These are phyloP conservation scores for Pristionchus maxplancki DNA, from an alignment of 2,888 invertebrate genomes.

Conservation along the genomic window DNA sequence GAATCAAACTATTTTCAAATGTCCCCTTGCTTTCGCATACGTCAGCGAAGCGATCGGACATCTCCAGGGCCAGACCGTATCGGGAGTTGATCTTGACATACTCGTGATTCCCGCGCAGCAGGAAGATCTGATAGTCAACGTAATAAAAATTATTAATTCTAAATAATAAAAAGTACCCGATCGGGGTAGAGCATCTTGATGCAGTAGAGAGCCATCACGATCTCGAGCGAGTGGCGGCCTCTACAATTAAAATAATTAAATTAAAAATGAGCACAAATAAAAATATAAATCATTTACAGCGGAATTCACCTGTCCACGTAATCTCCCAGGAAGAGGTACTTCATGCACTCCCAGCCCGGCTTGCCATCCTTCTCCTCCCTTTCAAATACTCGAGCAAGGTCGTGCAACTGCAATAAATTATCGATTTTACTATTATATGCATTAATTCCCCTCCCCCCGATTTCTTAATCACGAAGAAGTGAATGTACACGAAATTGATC, in stretches of 20 bases:
- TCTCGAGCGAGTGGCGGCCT: background rate
- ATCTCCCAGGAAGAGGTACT: background rate
- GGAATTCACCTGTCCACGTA: background rate
- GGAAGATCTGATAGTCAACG: background rate
- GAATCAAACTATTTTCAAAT: background rate
- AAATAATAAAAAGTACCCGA: background rate
- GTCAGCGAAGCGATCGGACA: background rate
- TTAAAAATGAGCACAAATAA: background rate
- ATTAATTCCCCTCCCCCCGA: too few relatives aligned
- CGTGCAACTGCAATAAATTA: background rate
- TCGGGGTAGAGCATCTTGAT: constrained; percentile 13
- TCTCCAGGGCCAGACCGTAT: background rate
- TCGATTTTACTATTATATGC: too few relatives aligned
- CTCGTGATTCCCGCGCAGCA: background rate
- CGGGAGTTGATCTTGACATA: background rate
- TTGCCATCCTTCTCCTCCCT: background rate
- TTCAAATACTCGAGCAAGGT: background rate
- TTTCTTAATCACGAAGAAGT: too few relatives aligned
- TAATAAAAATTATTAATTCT: too few relatives aligned
- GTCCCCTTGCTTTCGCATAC: too few relatives aligned
- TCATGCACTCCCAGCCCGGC: background rate
- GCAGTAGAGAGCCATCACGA: constrained; percentile 12
- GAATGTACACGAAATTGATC: too few relatives aligned
- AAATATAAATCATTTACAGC: background rate
- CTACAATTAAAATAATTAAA: background rate